Conservation (phyloP, 2,797 vertebrate species). For the Euthynnus affinis region DNA sequence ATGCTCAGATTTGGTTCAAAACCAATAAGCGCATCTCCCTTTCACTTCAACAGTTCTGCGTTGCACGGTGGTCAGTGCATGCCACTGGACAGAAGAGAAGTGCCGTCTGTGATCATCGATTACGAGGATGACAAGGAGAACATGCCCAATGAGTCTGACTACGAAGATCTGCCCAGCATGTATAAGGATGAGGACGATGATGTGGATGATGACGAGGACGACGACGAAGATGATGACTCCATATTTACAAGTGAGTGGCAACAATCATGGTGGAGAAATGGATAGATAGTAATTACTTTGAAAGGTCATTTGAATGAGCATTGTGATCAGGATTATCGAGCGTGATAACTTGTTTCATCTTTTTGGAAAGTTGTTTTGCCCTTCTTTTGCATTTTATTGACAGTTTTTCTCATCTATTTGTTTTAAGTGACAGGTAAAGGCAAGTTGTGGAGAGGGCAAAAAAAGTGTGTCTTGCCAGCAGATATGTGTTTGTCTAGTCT, state of each 20-base stretch:
- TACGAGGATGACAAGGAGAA: conserved; percentile 99
- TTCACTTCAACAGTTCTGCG: conserved; percentile 83
- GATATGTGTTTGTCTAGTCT: neutral
- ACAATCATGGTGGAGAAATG: neutral
- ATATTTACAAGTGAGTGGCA: conserved; percentile 91
- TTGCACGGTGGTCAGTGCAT: conserved; percentile 89
- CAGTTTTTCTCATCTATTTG: neutral
- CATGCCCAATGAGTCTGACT: conserved; percentile 95
- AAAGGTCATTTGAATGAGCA: no score
- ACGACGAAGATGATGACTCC: conserved; percentile 89
- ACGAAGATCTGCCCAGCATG: conserved; percentile 95
- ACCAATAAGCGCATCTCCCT: neutral
- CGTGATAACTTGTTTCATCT: no score
- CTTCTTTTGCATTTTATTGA: no score
- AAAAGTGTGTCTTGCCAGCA: neutral
- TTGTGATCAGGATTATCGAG: no score
- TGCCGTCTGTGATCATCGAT: conserved; percentile 95
- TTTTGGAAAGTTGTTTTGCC: no score
- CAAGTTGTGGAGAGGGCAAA: neutral
- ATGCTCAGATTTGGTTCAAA: conserved; percentile 2
- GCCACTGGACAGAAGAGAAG: conserved; percentile 92
- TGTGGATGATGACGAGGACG: conserved; percentile 92
- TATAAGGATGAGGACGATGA: conserved; percentile 94
- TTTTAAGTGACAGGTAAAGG: conserved; percentile 1
- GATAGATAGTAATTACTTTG: no score